phyloP scores from a whole-genome alignment of 2,113 vertebrate species.

The Laterallus jamaicensis region DNA sequence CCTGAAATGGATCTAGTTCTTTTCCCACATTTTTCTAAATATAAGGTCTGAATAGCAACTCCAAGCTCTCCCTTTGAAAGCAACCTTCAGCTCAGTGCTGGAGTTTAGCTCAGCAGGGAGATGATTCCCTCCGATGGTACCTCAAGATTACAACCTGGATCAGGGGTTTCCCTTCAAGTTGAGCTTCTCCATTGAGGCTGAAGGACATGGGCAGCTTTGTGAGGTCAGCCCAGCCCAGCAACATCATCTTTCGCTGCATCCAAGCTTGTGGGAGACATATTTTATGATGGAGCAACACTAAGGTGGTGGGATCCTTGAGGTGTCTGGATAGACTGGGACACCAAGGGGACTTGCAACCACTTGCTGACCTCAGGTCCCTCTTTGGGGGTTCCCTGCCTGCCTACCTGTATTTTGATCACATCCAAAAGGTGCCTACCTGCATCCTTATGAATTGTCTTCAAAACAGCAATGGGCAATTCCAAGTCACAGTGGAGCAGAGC shows the following conservation, averaged over 20 bases:
- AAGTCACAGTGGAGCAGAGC: neutral
- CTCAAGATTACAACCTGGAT: neutral
- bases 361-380: neutral
- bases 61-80: conserved; percentile 5
- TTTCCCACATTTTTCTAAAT: conserved; percentile 73
- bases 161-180: neutral
- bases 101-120: conserved; percentile 1
- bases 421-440: neutral
- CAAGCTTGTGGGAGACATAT: neutral
- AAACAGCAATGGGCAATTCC: neutral
- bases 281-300: neutral
- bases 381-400: accelerated
- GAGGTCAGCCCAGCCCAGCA: neutral
- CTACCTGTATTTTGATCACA: neutral
- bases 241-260: neutral
- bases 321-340: neutral
- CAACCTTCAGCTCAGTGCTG: conserved; percentile 7
- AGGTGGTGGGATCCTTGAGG: neutral
- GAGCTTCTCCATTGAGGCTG: neutral
- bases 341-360: neutral
- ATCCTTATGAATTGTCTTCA: neutral
- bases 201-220: neutral
- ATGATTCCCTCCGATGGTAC: neutral
- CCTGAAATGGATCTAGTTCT: conserved; percentile 62
- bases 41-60: conserved; percentile 56